Evolutionary conservation across 2,797 vertebrate genomes (phyloP).

Genomic region (Florisuga fusca): DNA sequence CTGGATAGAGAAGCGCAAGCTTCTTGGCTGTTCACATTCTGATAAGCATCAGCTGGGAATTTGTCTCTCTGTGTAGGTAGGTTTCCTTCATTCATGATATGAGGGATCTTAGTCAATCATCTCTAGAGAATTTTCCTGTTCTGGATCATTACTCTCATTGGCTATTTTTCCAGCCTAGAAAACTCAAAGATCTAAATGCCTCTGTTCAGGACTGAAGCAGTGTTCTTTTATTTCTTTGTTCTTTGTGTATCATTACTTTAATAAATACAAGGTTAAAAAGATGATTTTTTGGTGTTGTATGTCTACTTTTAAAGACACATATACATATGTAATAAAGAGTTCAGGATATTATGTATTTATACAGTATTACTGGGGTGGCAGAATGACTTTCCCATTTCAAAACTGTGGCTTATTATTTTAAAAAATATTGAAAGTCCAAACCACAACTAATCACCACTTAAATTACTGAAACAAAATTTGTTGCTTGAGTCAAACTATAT

Average conservation of each 20-base stretch:
- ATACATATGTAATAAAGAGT: rapidly evolving
- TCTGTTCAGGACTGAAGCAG: not conserved
- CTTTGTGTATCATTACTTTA: not conserved
- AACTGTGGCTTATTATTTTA: not conserved
- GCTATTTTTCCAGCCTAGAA: not conserved
- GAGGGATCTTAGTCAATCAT: not conserved
- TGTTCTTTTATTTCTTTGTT: rapidly evolving
- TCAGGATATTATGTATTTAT: rapidly evolving
- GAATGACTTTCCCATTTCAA: not conserved
- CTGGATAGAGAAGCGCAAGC: not conserved
- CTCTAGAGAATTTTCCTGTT: not conserved
- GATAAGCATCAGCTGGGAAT: not conserved
- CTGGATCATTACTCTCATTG: not conserved
- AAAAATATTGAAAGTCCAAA: not conserved
- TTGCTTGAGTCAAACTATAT: not conserved
- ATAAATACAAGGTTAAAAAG: not conserved
- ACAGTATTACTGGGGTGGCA: rapidly evolving
- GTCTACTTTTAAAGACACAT: not conserved
- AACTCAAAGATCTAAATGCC: not conserved
- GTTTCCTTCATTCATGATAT: not conserved
- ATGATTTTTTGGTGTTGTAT: not conserved
- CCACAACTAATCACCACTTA: not conserved
- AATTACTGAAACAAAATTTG: not conserved
- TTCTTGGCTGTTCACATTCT: not conserved
- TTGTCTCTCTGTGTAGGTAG: not conserved